These are phyloP conservation scores for Columba guinea DNA, from an alignment of 2,797 vertebrate genomes.

Conservation along the genomic window DNA sequence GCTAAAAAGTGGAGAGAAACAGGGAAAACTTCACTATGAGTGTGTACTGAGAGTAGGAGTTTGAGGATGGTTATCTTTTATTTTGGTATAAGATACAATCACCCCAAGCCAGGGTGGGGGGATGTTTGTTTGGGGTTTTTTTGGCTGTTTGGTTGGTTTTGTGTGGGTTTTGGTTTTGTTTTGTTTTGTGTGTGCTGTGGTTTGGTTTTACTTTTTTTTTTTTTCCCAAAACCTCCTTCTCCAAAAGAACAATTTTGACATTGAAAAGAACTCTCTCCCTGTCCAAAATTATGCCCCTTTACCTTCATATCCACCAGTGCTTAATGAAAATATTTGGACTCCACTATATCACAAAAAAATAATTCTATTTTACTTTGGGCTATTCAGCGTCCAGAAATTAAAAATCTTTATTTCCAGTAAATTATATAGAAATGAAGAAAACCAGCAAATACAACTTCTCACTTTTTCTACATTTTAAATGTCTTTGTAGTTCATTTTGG, in stretches of 20 bases:
- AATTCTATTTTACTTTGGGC: background rate
- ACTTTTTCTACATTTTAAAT: background rate
- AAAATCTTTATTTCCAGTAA: background rate
- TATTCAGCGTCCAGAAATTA: background rate
- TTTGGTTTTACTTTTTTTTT: too few species aligned
- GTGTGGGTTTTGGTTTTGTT: too few species aligned
- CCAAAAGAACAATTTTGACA: background rate
- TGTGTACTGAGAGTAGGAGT: background rate
- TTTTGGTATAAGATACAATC: background rate
- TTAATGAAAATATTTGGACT: background rate
- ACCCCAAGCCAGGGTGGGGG: background rate
- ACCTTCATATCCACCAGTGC: background rate
- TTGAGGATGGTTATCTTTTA: background rate
- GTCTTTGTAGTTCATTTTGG: background rate
- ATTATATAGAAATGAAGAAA: background rate
- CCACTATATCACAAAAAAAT: background rate
- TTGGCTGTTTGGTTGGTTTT: too few species aligned
- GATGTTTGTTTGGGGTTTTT: too few species aligned
- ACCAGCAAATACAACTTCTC: background rate
- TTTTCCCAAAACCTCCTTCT: fast-evolving
- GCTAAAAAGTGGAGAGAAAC: background rate
- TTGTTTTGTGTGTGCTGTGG: too few species aligned
- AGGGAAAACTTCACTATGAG: background rate
- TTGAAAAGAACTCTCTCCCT: background rate
- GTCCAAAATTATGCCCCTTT: background rate